Conservation (phyloP, 2,113 vertebrate genomes). For the Tenebrosternarchus preto region DNA sequence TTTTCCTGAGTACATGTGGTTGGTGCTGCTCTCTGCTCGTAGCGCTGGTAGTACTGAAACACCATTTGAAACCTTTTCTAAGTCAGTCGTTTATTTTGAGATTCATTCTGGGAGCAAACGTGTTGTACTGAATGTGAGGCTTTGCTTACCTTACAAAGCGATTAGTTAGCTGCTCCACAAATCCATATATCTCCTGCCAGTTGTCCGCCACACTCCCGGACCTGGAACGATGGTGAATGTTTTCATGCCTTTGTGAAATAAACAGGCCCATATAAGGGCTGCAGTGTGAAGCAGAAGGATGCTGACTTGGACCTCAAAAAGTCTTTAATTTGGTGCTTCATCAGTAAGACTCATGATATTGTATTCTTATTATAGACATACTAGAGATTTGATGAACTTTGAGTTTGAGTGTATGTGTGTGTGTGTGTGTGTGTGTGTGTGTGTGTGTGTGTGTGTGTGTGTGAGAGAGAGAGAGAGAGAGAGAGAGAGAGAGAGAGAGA, state of each 20-base stretch:
- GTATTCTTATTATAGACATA: conserved; percentile 9
- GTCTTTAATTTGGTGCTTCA: background rate
- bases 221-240: conserved; percentile 67
- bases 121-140: background rate
- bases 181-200: conserved; percentile 89
- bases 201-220: conserved; percentile 88
- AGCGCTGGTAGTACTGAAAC: background rate
- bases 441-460: background rate
- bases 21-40: conserved; percentile 38
- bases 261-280: conserved; percentile 70
- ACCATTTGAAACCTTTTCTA: background rate
- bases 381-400: background rate
- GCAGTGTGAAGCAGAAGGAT: background rate
- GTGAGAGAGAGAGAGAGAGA: conserved; percentile 2
- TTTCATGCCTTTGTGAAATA: conserved; percentile 17
- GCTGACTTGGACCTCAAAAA: background rate
- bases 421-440: background rate
- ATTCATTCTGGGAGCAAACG: background rate
- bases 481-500: background rate
- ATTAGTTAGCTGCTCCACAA: conserved; percentile 87
- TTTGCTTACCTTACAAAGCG: conserved; percentile 87
- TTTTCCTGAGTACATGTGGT: conserved; percentile 46
- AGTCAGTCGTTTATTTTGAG: background rate
- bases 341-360: background rate
- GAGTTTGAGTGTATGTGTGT: background rate